Evolutionary conservation across 2,888 invertebrate species (phyloP).

Genomic region (Leptopilina myrica): DNA sequence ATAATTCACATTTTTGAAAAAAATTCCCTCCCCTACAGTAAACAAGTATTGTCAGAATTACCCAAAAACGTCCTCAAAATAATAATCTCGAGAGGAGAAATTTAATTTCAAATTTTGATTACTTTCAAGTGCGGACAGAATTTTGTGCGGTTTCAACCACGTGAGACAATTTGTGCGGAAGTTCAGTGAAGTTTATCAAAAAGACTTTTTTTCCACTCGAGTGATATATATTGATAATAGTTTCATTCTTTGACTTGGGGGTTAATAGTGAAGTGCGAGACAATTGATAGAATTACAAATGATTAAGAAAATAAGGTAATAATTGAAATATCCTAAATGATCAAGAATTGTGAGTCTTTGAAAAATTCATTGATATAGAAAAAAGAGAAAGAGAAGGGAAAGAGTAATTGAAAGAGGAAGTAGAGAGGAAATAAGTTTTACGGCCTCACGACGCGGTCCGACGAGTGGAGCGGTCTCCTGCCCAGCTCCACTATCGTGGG

Average conservation of each 20-base stretch:
- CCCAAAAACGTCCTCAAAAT: neutral
- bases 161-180: too few relatives aligned
- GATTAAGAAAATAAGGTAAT: neutral
- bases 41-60: slow-evolving; percentile 52
- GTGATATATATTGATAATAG: too few relatives aligned
- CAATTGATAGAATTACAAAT: neutral
- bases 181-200: too few relatives aligned
- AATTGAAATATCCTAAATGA: neutral
- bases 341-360: slow-evolving; percentile 34
- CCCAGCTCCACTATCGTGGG: slow-evolving; percentile 77
- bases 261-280: too few relatives aligned
- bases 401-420: slow-evolving; percentile 61
- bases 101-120: too few relatives aligned
- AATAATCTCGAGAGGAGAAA: too few relatives aligned
- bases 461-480: slow-evolving; percentile 76
- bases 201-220: too few relatives aligned
- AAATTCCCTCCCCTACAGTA: slow-evolving; percentile 47
- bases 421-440: slow-evolving; percentile 65
- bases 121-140: too few relatives aligned
- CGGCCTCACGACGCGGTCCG: slow-evolving; percentile 76
- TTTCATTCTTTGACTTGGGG: too few relatives aligned
- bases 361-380: slow-evolving; percentile 45
- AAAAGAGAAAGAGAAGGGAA: slow-evolving; percentile 59
- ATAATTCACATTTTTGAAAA: neutral
- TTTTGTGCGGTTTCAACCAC: too few relatives aligned